A percentile compares a stretch with the other conserved stretches of the same genome.
These are phyloP conservation scores for Oxygymnocypris stewartii DNA, from an alignment of 2,113 vertebrate genomes.

Conservation along the genomic window DNA sequence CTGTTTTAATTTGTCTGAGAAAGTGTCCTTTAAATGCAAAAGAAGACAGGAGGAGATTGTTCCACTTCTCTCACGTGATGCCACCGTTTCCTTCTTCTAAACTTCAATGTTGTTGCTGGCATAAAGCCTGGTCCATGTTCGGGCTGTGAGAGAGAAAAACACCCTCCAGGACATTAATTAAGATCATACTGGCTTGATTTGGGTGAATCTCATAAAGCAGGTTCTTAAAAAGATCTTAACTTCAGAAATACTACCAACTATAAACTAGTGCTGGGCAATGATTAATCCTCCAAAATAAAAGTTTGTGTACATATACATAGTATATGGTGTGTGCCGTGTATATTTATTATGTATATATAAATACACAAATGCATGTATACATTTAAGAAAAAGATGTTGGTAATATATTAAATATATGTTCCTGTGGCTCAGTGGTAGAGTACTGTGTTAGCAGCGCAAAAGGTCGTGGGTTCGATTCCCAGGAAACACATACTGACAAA, in stretches of 20 bases:
- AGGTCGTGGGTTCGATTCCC: too few relatives aligned
- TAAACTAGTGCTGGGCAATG: too few relatives aligned
- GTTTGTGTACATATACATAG: too few relatives aligned
- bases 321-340: too few relatives aligned
- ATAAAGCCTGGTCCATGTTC: constrained; percentile 98
- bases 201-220: neutral
- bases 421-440: too few relatives aligned
- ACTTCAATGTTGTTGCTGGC: constrained; percentile 91
- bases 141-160: constrained; percentile 77
- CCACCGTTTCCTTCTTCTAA: constrained; percentile 59
- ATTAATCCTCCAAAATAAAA: too few relatives aligned
- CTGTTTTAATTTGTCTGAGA: constrained; percentile 52
- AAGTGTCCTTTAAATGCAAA: constrained; percentile 72
- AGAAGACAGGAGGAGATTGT: constrained; percentile 51
- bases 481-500: too few relatives aligned
- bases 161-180: neutral
- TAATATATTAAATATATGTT: neutral
- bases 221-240: neutral
- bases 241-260: too few relatives aligned
- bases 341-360: too few relatives aligned
- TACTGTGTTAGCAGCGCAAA: too few relatives aligned
- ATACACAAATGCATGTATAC: too few relatives aligned
- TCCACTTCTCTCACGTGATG: neutral
- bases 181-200: neutral
- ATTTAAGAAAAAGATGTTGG: too few relatives aligned